phyloP scores from a whole-genome alignment of 2,113 vertebrate species.

The Cottus gobio region DNA sequence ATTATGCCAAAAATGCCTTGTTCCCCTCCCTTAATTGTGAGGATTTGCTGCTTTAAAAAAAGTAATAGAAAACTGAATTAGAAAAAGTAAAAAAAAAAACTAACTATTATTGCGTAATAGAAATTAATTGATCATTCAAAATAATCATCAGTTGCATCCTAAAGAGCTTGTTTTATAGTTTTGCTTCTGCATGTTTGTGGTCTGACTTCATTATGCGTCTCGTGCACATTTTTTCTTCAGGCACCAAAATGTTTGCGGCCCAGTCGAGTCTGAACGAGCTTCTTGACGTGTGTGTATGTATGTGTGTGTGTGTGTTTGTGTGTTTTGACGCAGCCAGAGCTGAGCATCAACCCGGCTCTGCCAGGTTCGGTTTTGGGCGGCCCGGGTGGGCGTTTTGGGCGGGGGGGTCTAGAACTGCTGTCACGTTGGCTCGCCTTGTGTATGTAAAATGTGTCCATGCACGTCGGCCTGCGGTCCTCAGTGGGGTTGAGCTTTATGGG shows the following conservation, averaged over 20 bases:
- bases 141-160: neutral
- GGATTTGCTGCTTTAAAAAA: too few species aligned
- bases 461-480: neutral
- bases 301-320: too few species aligned
- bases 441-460: conserved; percentile 27
- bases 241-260: neutral
- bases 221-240: too few species aligned
- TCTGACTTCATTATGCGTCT: neutral
- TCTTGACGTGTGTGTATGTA: too few species aligned
- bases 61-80: too few species aligned
- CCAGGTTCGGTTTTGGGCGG: conserved; percentile 16
- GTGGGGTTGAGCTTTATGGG: neutral
- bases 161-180: neutral
- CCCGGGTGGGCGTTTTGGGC: neutral
- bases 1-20: too few species aligned
- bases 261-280: neutral
- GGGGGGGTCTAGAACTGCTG: neutral
- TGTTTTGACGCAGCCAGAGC: too few species aligned
- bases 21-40: too few species aligned
- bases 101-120: neutral
- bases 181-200: neutral
- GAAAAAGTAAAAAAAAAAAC: too few species aligned
- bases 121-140: neutral
- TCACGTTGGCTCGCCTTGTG: conserved; percentile 57
- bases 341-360: neutral